Base-by-base conservation (phyloP, 1,140 invertebrate genomes). In the Drosophila equinoxialis region DNA sequence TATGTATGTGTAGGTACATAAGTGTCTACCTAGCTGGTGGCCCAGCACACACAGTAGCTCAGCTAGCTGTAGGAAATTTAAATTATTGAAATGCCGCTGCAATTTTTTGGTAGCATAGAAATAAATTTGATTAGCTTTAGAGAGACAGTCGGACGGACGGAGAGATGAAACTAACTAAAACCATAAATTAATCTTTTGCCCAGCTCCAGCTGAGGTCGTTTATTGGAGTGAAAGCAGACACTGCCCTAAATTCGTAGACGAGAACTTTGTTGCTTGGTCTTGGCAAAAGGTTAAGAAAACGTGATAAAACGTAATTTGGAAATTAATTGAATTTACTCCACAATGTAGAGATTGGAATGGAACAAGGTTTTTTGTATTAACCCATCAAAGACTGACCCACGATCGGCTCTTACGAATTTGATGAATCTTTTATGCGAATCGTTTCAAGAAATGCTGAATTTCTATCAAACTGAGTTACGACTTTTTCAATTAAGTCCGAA, bases 41-140 rank as follows among this genome's bases (percentile, higher is more conserved):
- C 30, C 5, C 30, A 6, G 6, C 30, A 6, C 6, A 30, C 30
- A 14, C 30, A 8, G 55, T 10, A 58, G 30, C 55, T 35, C 23
- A 23, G 51, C 1, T 23, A 55, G 23, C 20, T 26, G 54, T 57
- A 30, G 37, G 33, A 59, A 59, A 37, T 57, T 26, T 57, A 33
- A 57, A 57, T 57, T 57, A 57, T 57, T 57, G 54, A 57, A 51
- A 51, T 51, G 17, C 45, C 54, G 51, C 33, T 59, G 57, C 57
- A 59, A 59, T 59, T 59, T 55, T 55, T 59, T 59, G 30, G 30
- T 39, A 33, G 54, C 23, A 26, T 1, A 14, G 11, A 57, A 33
- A 57, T 51, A 59, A 59, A 59, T 37, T 39, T 59, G 57, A 59
- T 59, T 59, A 59, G 57, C 30, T 20, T 8, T 13, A 59, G 57